Evolutionary conservation across 2,797 vertebrate genomes (phyloP).

Genomic region (Eulemur coronatus): DNA sequence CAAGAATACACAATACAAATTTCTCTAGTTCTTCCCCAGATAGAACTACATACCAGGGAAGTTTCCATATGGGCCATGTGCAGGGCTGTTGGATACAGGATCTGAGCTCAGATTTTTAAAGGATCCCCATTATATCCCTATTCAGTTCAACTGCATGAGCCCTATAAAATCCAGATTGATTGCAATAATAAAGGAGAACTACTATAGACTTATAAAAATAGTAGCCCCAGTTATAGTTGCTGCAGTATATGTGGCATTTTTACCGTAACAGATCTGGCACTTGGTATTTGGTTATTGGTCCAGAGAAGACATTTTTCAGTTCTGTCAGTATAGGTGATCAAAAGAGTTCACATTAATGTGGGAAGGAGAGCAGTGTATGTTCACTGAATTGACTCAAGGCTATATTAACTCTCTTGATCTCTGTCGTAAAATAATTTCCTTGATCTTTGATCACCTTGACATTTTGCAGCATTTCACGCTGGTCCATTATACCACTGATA

Average conservation of each 20-base stretch:
- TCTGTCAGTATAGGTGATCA: background rate
- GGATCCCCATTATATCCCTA: background rate
- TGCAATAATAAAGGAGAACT: background rate
- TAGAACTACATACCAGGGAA: background rate
- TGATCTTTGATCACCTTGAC: background rate
- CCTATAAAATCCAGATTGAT: background rate
- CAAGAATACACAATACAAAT: background rate
- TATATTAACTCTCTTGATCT: background rate
- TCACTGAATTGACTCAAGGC: background rate
- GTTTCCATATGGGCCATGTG: background rate
- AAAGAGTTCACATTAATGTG: background rate
- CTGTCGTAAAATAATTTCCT: background rate
- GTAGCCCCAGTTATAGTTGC: background rate
- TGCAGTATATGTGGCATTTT: background rate
- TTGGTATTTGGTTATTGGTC: background rate
- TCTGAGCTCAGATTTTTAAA: background rate
- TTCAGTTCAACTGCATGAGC: background rate
- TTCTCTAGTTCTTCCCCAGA: background rate
- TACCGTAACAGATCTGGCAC: background rate
- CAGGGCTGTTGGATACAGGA: background rate
- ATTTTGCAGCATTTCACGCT: background rate
- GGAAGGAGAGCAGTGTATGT: background rate
- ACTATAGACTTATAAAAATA: background rate
- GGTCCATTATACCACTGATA: background rate
- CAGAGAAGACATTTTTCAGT: background rate